Percentiles rank a stretch among this genome's conserved stretches.
Conservation (phyloP, 2,888 invertebrate genomes). For the Pharmacophagus antenor region DNA sequence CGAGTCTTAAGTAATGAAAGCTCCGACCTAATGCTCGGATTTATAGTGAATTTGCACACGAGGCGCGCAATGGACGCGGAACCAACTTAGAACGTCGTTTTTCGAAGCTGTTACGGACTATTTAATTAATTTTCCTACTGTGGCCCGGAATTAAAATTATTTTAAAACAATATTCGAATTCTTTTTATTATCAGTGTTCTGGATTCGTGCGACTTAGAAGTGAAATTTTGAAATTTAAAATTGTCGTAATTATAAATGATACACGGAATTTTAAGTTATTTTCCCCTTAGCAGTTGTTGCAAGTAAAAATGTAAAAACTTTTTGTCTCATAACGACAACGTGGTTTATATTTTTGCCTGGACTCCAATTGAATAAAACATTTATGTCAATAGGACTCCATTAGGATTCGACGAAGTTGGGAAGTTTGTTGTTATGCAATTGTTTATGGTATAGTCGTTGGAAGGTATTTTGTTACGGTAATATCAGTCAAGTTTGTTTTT, state of each 20-base stretch:
- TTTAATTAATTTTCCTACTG: slow-evolving; percentile 14
- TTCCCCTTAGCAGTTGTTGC: slow-evolving; percentile 42
- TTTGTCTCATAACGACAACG: slow-evolving; percentile 71
- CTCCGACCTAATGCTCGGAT: slow-evolving; percentile 75
- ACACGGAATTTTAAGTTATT: slow-evolving; percentile 48
- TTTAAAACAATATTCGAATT: not conserved
- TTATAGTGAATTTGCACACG: slow-evolving; percentile 74
- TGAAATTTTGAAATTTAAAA: too few species aligned
- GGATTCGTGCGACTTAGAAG: too few species aligned
- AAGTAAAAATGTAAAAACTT: slow-evolving; percentile 70
- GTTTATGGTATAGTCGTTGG: slow-evolving; percentile 38
- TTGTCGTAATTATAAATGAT: not conserved
- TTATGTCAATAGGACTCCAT: slow-evolving; percentile 77
- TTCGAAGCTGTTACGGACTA: slow-evolving; percentile 24
- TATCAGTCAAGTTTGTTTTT: not conserved
- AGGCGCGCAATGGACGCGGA: slow-evolving; percentile 46
- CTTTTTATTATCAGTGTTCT: too few species aligned
- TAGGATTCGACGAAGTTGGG: slow-evolving; percentile 63
- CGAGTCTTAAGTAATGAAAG: slow-evolving; percentile 79
- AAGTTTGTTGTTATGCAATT: slow-evolving; percentile 56
- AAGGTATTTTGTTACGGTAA: not conserved
- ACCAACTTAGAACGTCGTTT: slow-evolving; percentile 24
- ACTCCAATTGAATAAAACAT: slow-evolving; percentile 77
- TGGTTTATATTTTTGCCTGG: slow-evolving; percentile 73
- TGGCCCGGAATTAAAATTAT: not conserved